Conservation (phyloP, 2,888 invertebrate species). For the Caenorhabditis panamensis region DNA sequence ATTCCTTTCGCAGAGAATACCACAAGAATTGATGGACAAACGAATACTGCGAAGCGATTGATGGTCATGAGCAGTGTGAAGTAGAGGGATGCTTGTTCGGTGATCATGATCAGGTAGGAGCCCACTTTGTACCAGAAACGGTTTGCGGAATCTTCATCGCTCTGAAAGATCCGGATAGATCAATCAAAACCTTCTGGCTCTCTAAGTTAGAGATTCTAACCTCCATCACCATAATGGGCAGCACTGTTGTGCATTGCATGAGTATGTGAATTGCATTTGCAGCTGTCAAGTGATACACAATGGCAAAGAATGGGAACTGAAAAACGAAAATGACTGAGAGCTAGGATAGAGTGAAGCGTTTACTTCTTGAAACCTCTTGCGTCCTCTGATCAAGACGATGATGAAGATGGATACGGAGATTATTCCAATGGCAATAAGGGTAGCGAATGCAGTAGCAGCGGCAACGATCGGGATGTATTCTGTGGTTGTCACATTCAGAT, state of each 20-base stretch:
- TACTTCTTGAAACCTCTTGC: slow-evolving; percentile 61
- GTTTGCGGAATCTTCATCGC: slow-evolving; percentile 46
- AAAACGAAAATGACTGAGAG: too few relatives aligned
- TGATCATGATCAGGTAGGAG: slow-evolving; percentile 57
- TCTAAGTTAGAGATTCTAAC: slow-evolving; percentile 13
- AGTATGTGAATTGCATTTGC: slow-evolving; percentile 59
- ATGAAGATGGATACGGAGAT: slow-evolving; percentile 55
- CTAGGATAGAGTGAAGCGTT: background rate
- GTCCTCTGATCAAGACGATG: slow-evolving; percentile 57
- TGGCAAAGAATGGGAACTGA: slow-evolving; percentile 67
- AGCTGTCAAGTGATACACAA: slow-evolving; percentile 63
- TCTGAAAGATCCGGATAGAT: slow-evolving; percentile 23
- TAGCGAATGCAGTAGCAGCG: slow-evolving; percentile 52
- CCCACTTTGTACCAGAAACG: slow-evolving; percentile 58
- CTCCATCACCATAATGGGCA: slow-evolving; percentile 65
- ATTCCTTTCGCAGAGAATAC: slow-evolving; percentile 57
- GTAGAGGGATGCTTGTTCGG: slow-evolving; percentile 65
- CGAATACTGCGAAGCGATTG: slow-evolving; percentile 69
- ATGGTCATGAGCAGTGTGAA: slow-evolving; percentile 67
- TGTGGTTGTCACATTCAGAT: slow-evolving; percentile 59
- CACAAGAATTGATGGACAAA: slow-evolving; percentile 50
- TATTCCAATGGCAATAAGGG: slow-evolving; percentile 52
- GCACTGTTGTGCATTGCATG: slow-evolving; percentile 56
- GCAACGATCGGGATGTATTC: slow-evolving; percentile 65
- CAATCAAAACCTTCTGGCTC: background rate